Base-by-base conservation (phyloP, 2,888 invertebrate genomes). In the Stenichneumon culpator region DNA sequence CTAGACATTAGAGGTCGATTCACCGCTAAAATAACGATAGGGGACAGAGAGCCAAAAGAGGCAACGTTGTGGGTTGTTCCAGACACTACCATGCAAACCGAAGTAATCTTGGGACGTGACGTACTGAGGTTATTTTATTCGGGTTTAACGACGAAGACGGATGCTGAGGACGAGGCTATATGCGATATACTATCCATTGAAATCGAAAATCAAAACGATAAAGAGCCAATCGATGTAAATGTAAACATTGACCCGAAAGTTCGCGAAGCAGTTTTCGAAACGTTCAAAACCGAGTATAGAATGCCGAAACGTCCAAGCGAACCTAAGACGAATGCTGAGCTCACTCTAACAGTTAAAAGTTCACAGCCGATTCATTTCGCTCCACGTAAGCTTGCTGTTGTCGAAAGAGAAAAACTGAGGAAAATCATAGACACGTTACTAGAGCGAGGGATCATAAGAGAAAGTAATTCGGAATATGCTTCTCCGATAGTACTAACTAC, bases 371-470 rank as follows among this genome's bases (percentile, higher is more conserved):
- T 85, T 28, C 74, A 75, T n/a, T 69, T n/a, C 54, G 2, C 50
- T 11, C 85, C 79, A 11, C 39, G 77, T 9, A 72, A 79, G 57
- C 52, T 85, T 11, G 44, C 85, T 11, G 63, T 52, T 19, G 60
- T 16, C 9, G 79, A 79, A 36, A 82, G 63, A 54, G 25, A 44
- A 19, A 54, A 67, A 1, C 32, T 85, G 3, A 44, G 54, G 14
- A 65, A n/a, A 3, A 79, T 75, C 9, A n/a, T n/a, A 14, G 75
- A 79, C 36, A 9, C 44, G 11, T 50, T 72, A 22, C n/a, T 83
- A 19, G 69, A 60, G 28, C 32, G 52, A 16, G 22, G 9, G 7
- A 22, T 54, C 9, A 22, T 54, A 54, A 19, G 25, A 3, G 22
- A 54, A 9, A 44, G 68, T 36, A 32, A 19, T 7, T 68, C 36